A percentile compares a stretch with the other conserved stretches of the same genome.
Evolutionary conservation across 2,113 vertebrate species (phyloP).

Genomic region (Syngnathoides biaculeatus): DNA sequence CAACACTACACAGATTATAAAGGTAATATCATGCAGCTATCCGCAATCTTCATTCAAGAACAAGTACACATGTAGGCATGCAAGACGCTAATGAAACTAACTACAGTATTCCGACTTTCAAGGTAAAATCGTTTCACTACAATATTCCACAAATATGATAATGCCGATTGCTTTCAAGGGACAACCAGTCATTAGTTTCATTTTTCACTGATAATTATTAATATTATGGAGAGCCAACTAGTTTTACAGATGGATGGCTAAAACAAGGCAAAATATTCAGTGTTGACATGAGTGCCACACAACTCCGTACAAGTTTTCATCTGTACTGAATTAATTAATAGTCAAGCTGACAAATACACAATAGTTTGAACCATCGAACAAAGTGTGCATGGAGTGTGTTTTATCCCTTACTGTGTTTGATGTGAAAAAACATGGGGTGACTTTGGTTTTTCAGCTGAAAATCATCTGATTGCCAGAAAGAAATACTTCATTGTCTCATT

Average conservation of each 20-base stretch:
- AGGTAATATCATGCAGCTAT: not conserved
- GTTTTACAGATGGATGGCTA: conserved; percentile 29
- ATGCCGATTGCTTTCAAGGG: conserved; percentile 16
- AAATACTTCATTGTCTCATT: not conserved
- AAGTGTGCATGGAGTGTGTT: conserved; percentile 41
- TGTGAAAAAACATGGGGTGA: conserved; percentile 12
- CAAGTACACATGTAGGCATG: not conserved
- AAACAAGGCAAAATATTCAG: conserved; percentile 39
- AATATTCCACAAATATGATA: not conserved
- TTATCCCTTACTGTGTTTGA: conserved; percentile 26
- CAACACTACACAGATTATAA: too few relatives aligned
- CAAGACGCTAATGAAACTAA: not conserved
- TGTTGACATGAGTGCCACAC: conserved; percentile 6
- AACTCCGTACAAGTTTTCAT: conserved; percentile 21
- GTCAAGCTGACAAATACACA: conserved; percentile 32
- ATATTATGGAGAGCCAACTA: not conserved
- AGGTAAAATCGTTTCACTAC: not conserved
- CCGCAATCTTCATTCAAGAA: not conserved
- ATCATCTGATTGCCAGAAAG: not conserved
- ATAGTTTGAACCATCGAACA: conserved; percentile 38
- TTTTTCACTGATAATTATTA: not conserved
- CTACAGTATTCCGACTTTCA: too few relatives aligned
- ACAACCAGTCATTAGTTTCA: not conserved
- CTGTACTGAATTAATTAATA: conserved; percentile 25
- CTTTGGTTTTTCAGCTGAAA: not conserved